Conservation (phyloP, 2,797 vertebrate species). For the Yasuhikotakia modesta region DNA sequence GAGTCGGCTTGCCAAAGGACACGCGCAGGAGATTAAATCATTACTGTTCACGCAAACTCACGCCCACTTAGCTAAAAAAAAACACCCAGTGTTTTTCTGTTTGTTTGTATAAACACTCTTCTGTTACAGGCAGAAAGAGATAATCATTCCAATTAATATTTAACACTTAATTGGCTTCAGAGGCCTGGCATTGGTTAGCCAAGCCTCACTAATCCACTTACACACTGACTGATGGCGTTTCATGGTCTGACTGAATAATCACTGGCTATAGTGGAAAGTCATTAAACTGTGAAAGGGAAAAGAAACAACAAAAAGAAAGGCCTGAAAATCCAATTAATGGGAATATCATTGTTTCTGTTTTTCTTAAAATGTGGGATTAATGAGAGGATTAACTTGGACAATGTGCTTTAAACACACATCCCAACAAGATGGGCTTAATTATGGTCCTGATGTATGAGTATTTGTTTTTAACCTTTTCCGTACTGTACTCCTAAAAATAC, state of each 20-base stretch:
- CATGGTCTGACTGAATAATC: conserved; percentile 38
- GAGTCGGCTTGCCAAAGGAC: conserved; percentile 37
- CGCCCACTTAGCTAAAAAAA: conserved; percentile 5
- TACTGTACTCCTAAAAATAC: neutral
- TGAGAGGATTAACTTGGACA: neutral
- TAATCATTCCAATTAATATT: conserved; percentile 5
- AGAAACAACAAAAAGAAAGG: conserved; percentile 3
- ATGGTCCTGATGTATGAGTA: neutral
- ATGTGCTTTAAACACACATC: neutral
- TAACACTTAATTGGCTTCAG: conserved; percentile 21
- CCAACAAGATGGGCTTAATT: neutral
- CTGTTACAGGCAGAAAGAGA: neutral
- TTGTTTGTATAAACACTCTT: conserved; percentile 15
- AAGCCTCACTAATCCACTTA: conserved; percentile 43
- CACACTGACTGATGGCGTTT: conserved; percentile 26
- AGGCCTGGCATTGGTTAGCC: conserved; percentile 23
- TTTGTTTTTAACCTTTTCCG: neutral
- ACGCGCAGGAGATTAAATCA: conserved; percentile 54
- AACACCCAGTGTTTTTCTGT: neutral
- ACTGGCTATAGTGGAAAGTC: neutral
- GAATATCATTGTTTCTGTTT: conserved; percentile 2
- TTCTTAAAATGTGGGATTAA: conserved; percentile 31
- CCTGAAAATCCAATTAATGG: conserved; percentile 1
- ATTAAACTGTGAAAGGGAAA: conserved; percentile 7
- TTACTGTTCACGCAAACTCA: conserved; percentile 44